Conservation (phyloP, 2,888 invertebrate genomes). For the Lycocerus yunnanus region DNA sequence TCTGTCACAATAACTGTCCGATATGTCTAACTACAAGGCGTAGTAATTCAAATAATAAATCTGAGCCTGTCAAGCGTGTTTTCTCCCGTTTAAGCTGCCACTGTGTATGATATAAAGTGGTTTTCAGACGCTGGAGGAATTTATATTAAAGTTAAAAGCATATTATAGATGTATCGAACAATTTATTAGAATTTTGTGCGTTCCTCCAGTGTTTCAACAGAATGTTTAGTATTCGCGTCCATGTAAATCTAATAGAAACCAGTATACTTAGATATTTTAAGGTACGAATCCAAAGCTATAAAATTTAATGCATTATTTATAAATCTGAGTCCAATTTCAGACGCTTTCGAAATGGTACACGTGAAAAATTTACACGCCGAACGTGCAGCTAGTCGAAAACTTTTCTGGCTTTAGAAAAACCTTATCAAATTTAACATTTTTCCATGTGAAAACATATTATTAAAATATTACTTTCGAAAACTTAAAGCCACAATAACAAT, state of each 20-base stretch:
- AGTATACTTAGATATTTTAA: slow-evolving; percentile 20
- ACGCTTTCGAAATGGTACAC: slow-evolving; percentile 18
- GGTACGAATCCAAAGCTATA: slow-evolving; percentile 19
- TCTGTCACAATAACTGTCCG: slow-evolving; percentile 23
- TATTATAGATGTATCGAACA: slow-evolving; percentile 19
- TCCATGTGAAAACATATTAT: background rate
- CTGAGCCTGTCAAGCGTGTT: slow-evolving; percentile 19
- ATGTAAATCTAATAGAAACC: slow-evolving; percentile 19
- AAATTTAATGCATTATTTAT: slow-evolving; percentile 26
- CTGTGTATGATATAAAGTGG: slow-evolving; percentile 22
- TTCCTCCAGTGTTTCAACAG: slow-evolving; percentile 20
- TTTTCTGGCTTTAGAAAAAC: slow-evolving; percentile 13
- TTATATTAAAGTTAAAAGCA: slow-evolving; percentile 22
- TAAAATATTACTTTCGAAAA: background rate
- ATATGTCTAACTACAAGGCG: slow-evolving; percentile 12
- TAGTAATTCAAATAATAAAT: slow-evolving; percentile 25
- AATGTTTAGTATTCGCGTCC: slow-evolving; percentile 17
- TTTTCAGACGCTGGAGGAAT: slow-evolving; percentile 18
- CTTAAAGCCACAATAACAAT: background rate
- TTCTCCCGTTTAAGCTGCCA: slow-evolving; percentile 21
- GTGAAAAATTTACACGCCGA: slow-evolving; percentile 23
- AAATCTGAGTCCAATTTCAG: slow-evolving; percentile 22
- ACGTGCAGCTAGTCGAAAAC: slow-evolving; percentile 23
- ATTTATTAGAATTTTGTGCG: slow-evolving; percentile 14
- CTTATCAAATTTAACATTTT: slow-evolving; percentile 19